phyloP scores from a whole-genome alignment of 2,113 vertebrate species.

The Rissa tridactyla region DNA sequence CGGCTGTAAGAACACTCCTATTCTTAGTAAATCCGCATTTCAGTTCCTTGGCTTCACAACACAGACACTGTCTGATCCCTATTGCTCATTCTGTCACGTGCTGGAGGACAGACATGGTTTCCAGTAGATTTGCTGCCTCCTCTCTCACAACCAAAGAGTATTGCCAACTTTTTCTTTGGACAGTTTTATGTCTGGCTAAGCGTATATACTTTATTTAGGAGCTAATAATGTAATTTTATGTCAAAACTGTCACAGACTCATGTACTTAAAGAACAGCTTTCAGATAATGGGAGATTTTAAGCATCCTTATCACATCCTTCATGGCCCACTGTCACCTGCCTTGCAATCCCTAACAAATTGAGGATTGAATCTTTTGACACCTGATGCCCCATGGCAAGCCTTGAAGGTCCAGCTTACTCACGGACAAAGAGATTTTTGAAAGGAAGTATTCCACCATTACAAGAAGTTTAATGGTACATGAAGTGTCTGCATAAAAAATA shows the following conservation, averaged over 20 bases:
- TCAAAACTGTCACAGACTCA: not conserved
- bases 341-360: not conserved
- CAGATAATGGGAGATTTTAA: not conserved
- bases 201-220: not conserved
- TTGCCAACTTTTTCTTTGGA: not conserved
- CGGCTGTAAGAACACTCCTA: not conserved
- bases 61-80: not conserved
- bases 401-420: not conserved
- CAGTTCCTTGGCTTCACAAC: not conserved
- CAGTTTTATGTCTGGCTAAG: not conserved
- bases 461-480: not conserved
- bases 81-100: not conserved
- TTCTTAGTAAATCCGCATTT: constrained; percentile 1
- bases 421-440: not conserved
- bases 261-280: not conserved
- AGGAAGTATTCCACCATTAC: not conserved
- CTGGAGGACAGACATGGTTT: not conserved
- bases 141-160: not conserved
- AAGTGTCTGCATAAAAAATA: constrained; percentile 19
- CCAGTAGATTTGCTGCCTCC: not conserved
- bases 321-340: not conserved
- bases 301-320: not conserved
- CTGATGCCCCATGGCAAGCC: not conserved
- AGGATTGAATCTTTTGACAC: not conserved
- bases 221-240: not conserved